These are phyloP conservation scores for Lithobates pipiens DNA, from an alignment of 2,797 vertebrate genomes.

Conservation along the genomic window DNA sequence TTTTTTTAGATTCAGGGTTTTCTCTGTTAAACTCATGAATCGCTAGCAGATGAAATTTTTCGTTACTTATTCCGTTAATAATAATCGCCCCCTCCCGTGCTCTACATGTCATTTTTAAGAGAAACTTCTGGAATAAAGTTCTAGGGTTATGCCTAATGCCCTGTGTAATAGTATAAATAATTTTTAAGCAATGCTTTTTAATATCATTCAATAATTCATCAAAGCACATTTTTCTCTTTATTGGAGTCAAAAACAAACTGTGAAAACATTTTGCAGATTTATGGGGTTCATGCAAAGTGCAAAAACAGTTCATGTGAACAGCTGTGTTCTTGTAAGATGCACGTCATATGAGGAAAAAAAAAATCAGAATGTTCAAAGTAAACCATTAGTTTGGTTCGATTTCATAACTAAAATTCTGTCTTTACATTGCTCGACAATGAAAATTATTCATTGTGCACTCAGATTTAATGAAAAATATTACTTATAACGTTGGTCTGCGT, in stretches of 20 bases:
- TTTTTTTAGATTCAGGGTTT: not conserved
- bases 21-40: not conserved
- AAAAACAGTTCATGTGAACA: slow-evolving; percentile 38
- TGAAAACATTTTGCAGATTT: slow-evolving; percentile 27
- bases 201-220: slow-evolving; percentile 34
- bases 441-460: not conserved
- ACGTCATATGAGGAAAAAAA: not conserved
- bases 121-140: not conserved
- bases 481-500: not conserved
- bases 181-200: not conserved
- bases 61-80: not conserved
- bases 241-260: slow-evolving; percentile 15
- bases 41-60: not conserved
- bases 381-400: slow-evolving; percentile 20
- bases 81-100: not conserved
- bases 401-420: not conserved
- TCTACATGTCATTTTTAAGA: not conserved
- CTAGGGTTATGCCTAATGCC: not conserved
- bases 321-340: slow-evolving; percentile 35
- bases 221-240: slow-evolving; percentile 36
- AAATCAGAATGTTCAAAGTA: not conserved
- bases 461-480: slow-evolving; percentile 4
- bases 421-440: not conserved
- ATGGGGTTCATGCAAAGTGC: slow-evolving; percentile 54
- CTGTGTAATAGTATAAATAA: not conserved